Evolutionary conservation across 2,797 vertebrate genomes (phyloP), one percentile per base, ranked within the genome.

Genomic region (Toxotes lorentzi): DNA sequence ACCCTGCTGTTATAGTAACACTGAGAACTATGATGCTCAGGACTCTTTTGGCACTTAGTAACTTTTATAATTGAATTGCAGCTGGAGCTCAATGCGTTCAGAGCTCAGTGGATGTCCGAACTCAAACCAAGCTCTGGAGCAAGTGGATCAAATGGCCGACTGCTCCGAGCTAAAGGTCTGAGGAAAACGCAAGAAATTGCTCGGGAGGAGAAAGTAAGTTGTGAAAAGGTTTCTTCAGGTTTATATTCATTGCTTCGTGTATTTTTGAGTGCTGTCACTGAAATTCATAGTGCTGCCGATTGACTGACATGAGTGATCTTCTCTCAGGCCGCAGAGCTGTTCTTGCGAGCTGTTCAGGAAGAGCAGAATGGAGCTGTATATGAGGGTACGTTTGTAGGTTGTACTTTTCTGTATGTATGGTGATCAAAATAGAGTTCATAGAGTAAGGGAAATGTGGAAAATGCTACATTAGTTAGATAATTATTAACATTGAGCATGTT

Each of bases 51-150:
- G 3, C 53, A 3, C 35, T 53, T 19, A 19, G 19, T 35, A 59
- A 32, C 2, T 61, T 38, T 66, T 73, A 10, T 13, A 21, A 70
- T 69, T 50, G 21, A 41, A 17, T 70, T 76, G 19, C 76, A 98
- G 97, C 89, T 96, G 85, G 96, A 99, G 92, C 98, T 99, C 50
- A 97, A 95, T 89, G 96, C 93, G 82, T 99, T 99, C 91, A 95
- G 98, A 95, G 96, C 96, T 86, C 96, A 97, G 86, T 99, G 98
- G 98, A 98, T 99, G 97, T 98, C 98, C 89, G 98, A 99, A 90
- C 97, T 99, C 86, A 95, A 95, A 81, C 96, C 97, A 32, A 95
- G 92, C 82, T 88, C 94, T 32, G 94, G 93, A 82, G 93, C 92
- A 45, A 89, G 90, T 78, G 95, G 83, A 45, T 60, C 81, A 53